Evolutionary conservation across 1,140 invertebrate genomes (phyloP), one percentile per base, ranked within the genome.

Genomic region (Hypsibius dujardini): DNA sequence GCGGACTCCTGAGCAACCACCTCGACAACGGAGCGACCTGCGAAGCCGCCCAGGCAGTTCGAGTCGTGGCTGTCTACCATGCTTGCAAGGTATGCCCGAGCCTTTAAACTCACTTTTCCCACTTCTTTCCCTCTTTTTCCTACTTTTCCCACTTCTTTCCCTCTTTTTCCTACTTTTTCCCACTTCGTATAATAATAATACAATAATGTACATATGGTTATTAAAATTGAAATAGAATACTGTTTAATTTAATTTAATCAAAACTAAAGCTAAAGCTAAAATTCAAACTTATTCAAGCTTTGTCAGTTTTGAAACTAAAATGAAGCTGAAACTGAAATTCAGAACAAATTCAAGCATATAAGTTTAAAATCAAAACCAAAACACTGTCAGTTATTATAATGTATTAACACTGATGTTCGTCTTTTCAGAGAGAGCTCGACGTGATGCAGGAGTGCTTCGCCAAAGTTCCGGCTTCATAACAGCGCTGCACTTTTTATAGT

Each of bases 351-450:
- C 28, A 28, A 28, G 28, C 28, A 28, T 28, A 28, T 28, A 28
- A 28, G 28, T 28, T 28, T 28, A 28, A 28, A 28, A 28, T 28
- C 28, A 28, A 28, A 28, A 28, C 28, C 28, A 28, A 28, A 28
- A 28, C 28, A 56, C n/a, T 56, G 7, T 56, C n/a, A 56, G 7
- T 56, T 56, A 56, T 56, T 56, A 56, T 56, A 12, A 56, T 7
- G 7, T 56, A 56, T 56, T 56, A 56, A 56, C n/a, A n/a, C 50
- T 56, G 50, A 56, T n/a, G 50, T 56, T n/a, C 50, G 7, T 56
- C 50, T 7, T 67, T 67, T 12, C 62, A 67, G 62, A 12, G 62
- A 42, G 62, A 67, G 45, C 62, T 67, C 12, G 62, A 67, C 45
- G 45, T 42, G 12, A 67, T 67, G 62, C 62, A 67, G 12, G 62